Percentiles rank a stretch among this genome's conserved stretches.
Conservation (phyloP, 2,113 vertebrate genomes). For the Micronisus gabar region DNA sequence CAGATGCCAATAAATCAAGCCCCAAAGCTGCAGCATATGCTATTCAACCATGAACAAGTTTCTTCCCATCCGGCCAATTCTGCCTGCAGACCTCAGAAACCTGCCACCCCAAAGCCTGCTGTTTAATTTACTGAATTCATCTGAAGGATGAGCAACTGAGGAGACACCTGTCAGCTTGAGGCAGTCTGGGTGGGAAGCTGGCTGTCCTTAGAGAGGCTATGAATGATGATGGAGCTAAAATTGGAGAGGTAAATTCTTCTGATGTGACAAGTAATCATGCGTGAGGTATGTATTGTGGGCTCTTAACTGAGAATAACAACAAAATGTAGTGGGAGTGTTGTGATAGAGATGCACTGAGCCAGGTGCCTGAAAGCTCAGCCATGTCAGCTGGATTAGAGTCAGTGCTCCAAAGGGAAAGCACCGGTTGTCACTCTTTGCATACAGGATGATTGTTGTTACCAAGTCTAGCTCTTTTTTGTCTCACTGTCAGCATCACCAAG, state of each 20-base stretch:
- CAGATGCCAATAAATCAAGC: neutral
- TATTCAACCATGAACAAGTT: neutral
- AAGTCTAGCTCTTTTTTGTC: neutral
- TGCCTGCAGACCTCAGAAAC: neutral
- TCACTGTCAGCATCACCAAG: neutral
- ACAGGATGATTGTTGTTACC: neutral
- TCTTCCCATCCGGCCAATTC: neutral
- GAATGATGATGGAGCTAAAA: neutral
- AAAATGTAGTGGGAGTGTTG: neutral
- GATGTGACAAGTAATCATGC: neutral
- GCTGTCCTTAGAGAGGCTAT: neutral
- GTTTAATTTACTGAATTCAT: neutral
- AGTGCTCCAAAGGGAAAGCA: neutral
- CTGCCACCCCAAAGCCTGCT: neutral
- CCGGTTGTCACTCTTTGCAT: too few species aligned
- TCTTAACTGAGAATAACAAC: neutral
- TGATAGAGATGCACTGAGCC: neutral
- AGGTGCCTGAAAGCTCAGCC: neutral
- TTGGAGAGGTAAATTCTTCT: neutral
- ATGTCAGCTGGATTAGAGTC: neutral
- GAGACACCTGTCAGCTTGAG: neutral
- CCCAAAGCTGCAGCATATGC: neutral
- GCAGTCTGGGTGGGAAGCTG: neutral
- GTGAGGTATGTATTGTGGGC: neutral
- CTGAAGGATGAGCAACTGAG: neutral